Conservation (phyloP, 2,797 vertebrate genomes). For the Alfaro cultratus region DNA sequence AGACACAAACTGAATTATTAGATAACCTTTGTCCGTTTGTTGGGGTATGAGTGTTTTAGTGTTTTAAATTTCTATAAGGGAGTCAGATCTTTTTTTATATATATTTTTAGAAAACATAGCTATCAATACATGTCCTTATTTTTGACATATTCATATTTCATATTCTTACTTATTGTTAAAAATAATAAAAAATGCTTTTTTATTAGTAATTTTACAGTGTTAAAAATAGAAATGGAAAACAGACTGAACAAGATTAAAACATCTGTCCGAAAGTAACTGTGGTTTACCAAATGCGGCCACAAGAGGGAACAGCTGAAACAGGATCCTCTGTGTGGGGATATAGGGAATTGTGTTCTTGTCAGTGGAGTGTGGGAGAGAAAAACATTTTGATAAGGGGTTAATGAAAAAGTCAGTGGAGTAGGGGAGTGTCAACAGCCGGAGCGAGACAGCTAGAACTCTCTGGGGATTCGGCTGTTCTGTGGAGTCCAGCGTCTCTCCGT, state of each 20-base stretch:
- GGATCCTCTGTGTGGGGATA: slow-evolving; percentile 16
- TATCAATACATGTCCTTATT: neutral
- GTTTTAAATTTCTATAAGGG: neutral
- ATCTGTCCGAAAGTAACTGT: neutral
- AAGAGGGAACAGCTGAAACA: slow-evolving; percentile 71
- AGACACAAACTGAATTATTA: neutral
- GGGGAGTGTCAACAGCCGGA: slow-evolving; percentile 69
- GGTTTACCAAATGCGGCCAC: slow-evolving; percentile 61
- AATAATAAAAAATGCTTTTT: neutral
- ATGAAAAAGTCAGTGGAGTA: slow-evolving; percentile 75
- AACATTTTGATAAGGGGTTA: slow-evolving; percentile 80
- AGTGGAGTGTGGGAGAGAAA: slow-evolving; percentile 73
- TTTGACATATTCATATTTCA: neutral
- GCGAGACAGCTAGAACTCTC: slow-evolving; percentile 55
- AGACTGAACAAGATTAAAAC: neutral
- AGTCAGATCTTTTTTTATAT: too few species aligned
- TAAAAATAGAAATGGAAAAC: neutral
- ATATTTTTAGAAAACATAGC: neutral
- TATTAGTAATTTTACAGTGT: neutral
- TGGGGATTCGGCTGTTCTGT: slow-evolving; percentile 51
- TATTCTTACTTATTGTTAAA: neutral
- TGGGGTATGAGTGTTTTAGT: neutral
- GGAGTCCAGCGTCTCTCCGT: slow-evolving; percentile 44
- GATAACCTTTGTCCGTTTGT: neutral
- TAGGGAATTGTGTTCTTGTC: slow-evolving; percentile 32